Conservation (phyloP, 2,888 invertebrate species). For the Stenotaenia linearis region DNA sequence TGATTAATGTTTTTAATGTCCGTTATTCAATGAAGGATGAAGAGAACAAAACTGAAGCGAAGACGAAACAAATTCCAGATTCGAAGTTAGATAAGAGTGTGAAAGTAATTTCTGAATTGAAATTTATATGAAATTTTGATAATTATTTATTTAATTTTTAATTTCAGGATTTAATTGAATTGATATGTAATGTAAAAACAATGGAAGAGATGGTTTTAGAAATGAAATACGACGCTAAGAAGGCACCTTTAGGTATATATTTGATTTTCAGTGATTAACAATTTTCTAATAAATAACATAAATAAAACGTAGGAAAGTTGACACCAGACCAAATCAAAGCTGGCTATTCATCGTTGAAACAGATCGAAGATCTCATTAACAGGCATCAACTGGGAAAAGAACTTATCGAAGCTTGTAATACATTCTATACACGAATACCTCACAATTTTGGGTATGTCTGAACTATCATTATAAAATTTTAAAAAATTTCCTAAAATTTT, state of each 20-base stretch:
- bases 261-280: background rate
- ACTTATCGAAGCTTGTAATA: slow-evolving; percentile 49
- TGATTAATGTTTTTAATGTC: too few species aligned
- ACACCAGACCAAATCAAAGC: slow-evolving; percentile 51
- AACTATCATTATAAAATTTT: background rate
- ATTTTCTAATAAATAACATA: background rate
- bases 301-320: slow-evolving; percentile 48
- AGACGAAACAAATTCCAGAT: slow-evolving; percentile 41
- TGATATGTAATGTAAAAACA: slow-evolving; percentile 50
- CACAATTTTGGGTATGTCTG: slow-evolving; percentile 52
- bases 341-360: slow-evolving; percentile 50
- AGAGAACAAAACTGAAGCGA: background rate
- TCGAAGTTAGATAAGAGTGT: slow-evolving; percentile 45
- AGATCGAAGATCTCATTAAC: slow-evolving; percentile 47
- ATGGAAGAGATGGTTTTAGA: slow-evolving; percentile 52
- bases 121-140: background rate
- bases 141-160: background rate
- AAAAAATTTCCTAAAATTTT: background rate
- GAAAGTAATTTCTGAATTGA: slow-evolving; percentile 31
- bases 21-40: too few species aligned
- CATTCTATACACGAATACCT: slow-evolving; percentile 53
- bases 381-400: slow-evolving; percentile 43
- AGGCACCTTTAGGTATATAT: slow-evolving; percentile 49
- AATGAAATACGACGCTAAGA: slow-evolving; percentile 52
- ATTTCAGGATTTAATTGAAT: slow-evolving; percentile 46